Percentiles rank a stretch among this genome's conserved stretches.
These are phyloP conservation scores for Sarcophaga carnaria DNA, from an alignment of 2,888 invertebrate species.

Conservation along the genomic window DNA sequence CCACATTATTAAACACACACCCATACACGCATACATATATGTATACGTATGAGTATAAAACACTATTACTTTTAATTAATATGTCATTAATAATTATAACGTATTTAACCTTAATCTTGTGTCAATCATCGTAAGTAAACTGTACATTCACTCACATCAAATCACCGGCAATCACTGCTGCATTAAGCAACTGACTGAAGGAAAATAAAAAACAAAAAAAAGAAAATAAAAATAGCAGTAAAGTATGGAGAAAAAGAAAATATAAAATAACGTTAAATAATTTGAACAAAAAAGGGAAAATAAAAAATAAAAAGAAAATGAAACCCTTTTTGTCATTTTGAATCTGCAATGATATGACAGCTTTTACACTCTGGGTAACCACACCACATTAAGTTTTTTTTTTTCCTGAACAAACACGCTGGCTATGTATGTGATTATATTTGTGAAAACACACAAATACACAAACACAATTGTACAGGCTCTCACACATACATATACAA, in stretches of 20 bases:
- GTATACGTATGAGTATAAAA: neutral
- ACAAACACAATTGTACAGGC: neutral
- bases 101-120: constrained; percentile 61
- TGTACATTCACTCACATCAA: neutral
- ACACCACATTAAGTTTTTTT: constrained; percentile 13
- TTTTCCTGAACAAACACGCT: neutral
- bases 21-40: neutral
- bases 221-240: neutral
- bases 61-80: constrained; percentile 50
- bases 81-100: constrained; percentile 62
- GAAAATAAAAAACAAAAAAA: constrained; percentile 1
- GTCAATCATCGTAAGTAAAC: constrained; percentile 58
- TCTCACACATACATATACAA: no score
- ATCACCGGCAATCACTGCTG: constrained; percentile 2
- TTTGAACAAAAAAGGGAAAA: neutral
- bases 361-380: constrained; percentile 33
- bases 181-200: neutral
- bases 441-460: neutral
- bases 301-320: neutral
- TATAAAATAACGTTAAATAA: neutral
- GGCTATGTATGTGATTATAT: neutral
- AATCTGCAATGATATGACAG: constrained; percentile 34
- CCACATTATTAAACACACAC: neutral
- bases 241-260: neutral
- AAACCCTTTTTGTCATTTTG: constrained; percentile 37